Percentiles rank a stretch among this genome's conserved stretches.
phyloP scores from a whole-genome alignment of 2,888 invertebrate genomes.

The Oscheius sp. region DNA sequence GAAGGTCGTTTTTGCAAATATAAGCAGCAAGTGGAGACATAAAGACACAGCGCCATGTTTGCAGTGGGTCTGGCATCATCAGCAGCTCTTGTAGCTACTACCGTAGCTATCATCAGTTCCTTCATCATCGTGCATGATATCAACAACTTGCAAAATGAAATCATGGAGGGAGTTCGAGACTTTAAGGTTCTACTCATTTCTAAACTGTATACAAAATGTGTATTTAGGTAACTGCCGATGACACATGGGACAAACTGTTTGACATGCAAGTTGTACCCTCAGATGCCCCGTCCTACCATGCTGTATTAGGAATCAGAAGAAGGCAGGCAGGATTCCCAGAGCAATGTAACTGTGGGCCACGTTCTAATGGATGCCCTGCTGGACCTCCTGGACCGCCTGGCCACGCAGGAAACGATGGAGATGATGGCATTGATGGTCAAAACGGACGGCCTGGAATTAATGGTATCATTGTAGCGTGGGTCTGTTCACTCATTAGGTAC shows the following conservation, averaged over 20 bases:
- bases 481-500: not conserved
- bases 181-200: conserved; percentile 43
- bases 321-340: conserved; percentile 34
- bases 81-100: conserved; percentile 48
- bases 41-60: not conserved
- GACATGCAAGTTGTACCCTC: conserved; percentile 43
- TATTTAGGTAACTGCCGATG: conserved; percentile 53
- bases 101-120: conserved; percentile 48
- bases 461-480: conserved; percentile 48
- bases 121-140: conserved; percentile 56
- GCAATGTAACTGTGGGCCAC: conserved; percentile 56
- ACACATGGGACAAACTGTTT: conserved; percentile 57
- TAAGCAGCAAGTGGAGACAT: not conserved
- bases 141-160: conserved; percentile 50
- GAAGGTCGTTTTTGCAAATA: conserved; percentile 15
- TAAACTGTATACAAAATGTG: not conserved
- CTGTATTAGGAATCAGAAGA: conserved; percentile 36
- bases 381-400: conserved; percentile 46
- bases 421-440: conserved; percentile 50
- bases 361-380: conserved; percentile 56
- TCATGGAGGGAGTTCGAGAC: conserved; percentile 49
- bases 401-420: conserved; percentile 53
- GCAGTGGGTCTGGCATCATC: conserved; percentile 50
- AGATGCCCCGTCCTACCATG: conserved; percentile 48
- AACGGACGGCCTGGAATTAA: conserved; percentile 55